A percentile compares a stretch with the other conserved stretches of the same genome.
These are phyloP conservation scores for Lasioglossum albipes DNA, from an alignment of 1,140 invertebrate species.

Conservation along the genomic window DNA sequence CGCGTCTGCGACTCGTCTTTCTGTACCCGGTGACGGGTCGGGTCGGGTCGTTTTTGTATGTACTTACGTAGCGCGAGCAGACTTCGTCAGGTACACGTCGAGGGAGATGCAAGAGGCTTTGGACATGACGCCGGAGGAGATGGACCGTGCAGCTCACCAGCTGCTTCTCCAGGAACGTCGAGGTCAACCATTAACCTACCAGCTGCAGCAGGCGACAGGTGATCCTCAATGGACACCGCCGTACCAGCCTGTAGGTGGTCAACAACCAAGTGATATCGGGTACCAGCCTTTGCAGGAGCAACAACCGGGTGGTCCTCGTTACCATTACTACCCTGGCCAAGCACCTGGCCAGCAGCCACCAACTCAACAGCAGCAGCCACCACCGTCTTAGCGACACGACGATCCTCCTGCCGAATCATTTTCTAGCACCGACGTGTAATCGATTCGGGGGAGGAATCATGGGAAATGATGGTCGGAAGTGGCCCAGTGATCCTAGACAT, in stretches of 20 bases:
- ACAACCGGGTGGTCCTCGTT: slow-evolving; percentile 41
- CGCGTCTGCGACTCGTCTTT: background rate
- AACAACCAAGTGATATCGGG: slow-evolving; percentile 56
- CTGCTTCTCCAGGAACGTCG: slow-evolving; percentile 83
- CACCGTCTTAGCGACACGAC: slow-evolving; percentile 65
- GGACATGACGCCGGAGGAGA: slow-evolving; percentile 97
- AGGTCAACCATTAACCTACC: slow-evolving; percentile 73
- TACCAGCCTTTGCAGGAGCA: slow-evolving; percentile 72
- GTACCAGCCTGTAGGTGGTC: slow-evolving; percentile 57
- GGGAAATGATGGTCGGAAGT: too few relatives aligned
- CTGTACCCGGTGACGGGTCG: background rate
- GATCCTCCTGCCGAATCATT: background rate
- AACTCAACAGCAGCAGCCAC: slow-evolving; percentile 66
- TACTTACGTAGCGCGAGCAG: too few relatives aligned
- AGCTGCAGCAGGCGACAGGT: slow-evolving; percentile 68
- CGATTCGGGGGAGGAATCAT: background rate
- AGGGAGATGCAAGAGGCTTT: slow-evolving; percentile 96
- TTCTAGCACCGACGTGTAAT: slow-evolving; percentile 31
- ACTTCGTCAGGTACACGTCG: slow-evolving; percentile 94
- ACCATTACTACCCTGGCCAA: slow-evolving; percentile 60
- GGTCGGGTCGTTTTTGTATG: background rate
- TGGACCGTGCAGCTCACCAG: slow-evolving; percentile 92
- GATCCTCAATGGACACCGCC: slow-evolving; percentile 58
- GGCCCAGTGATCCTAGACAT: too few relatives aligned
- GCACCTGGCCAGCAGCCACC: slow-evolving; percentile 53